These are phyloP conservation scores for Eubasilissa regina DNA, from an alignment of 1,140 invertebrate species.

Conservation along the genomic window DNA sequence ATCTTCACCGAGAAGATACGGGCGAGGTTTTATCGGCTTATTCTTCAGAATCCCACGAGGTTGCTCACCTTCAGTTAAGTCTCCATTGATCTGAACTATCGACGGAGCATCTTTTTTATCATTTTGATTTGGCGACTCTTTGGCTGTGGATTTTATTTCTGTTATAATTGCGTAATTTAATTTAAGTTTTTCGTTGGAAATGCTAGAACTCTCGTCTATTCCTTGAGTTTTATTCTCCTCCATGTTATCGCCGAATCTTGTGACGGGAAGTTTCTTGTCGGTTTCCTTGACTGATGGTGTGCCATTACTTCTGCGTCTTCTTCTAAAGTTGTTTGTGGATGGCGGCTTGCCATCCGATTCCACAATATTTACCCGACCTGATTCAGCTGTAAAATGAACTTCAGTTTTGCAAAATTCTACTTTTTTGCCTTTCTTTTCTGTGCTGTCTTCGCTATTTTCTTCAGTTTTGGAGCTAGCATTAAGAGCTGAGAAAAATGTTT, in stretches of 20 bases:
- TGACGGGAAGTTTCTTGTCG: slow-evolving; percentile 65
- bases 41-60: slow-evolving; percentile 82
- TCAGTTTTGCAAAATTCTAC: slow-evolving; percentile 91
- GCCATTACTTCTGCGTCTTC: slow-evolving; percentile 73
- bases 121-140: slow-evolving; percentile 61
- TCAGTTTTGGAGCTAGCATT: slow-evolving; percentile 47
- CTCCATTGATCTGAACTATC: slow-evolving; percentile 38
- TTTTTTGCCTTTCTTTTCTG: slow-evolving; percentile 77
- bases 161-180: slow-evolving; percentile 57
- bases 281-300: slow-evolving; percentile 63
- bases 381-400: slow-evolving; percentile 88
- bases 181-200: slow-evolving; percentile 46
- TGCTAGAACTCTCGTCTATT: background rate
- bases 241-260: slow-evolving; percentile 73
- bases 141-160: slow-evolving; percentile 51
- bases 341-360: slow-evolving; percentile 89
- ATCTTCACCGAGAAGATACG: slow-evolving; percentile 79
- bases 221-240: slow-evolving; percentile 65
- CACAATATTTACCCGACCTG: slow-evolving; percentile 88
- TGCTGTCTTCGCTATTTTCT: slow-evolving; percentile 60
- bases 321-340: slow-evolving; percentile 83
- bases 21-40: slow-evolving; percentile 79
- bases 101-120: slow-evolving; percentile 57
- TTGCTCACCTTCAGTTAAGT: slow-evolving; percentile 68
- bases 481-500: slow-evolving; percentile 7